Conservation (phyloP, 2,888 invertebrate genomes). For the Ellobium chinense region DNA sequence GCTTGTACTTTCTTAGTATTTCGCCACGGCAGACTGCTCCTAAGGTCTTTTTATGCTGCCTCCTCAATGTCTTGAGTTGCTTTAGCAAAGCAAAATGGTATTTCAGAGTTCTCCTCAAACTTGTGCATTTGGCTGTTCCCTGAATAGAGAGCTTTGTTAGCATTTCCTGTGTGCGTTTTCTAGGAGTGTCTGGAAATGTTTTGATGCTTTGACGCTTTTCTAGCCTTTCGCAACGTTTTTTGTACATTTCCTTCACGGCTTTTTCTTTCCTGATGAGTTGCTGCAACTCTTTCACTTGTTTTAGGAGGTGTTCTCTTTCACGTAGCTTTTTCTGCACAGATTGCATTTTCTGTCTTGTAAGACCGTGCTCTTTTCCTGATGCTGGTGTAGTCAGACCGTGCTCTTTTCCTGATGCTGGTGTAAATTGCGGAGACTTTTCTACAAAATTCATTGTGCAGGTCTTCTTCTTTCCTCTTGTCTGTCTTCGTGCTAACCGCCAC, state of each 20-base stretch:
- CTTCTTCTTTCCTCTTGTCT: neutral
- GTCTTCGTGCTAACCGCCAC: too few relatives aligned
- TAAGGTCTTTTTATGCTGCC: neutral
- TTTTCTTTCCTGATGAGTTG: neutral
- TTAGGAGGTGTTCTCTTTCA: neutral
- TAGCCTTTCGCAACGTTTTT: neutral
- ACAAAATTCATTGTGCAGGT: neutral
- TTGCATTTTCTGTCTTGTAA: neutral
- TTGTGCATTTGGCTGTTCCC: too few relatives aligned
- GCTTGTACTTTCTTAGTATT: conserved; percentile 29
- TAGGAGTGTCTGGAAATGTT: neutral
- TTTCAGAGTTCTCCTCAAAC: conserved; percentile 13
- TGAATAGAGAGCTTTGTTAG: too few relatives aligned
- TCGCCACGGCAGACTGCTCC: neutral
- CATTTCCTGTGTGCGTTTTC: neutral
- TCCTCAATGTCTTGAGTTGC: neutral
- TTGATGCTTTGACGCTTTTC: neutral
- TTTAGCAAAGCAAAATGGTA: conserved; percentile 27
- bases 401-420: too few relatives aligned
- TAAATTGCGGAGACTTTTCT: too few relatives aligned
- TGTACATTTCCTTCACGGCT: neutral
- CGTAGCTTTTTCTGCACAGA: neutral
- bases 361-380: too few relatives aligned
- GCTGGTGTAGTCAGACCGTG: too few relatives aligned
- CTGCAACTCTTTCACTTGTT: neutral